phyloP scores from a whole-genome alignment of 2,888 invertebrate species.

The Torymus aiolomorphi region DNA sequence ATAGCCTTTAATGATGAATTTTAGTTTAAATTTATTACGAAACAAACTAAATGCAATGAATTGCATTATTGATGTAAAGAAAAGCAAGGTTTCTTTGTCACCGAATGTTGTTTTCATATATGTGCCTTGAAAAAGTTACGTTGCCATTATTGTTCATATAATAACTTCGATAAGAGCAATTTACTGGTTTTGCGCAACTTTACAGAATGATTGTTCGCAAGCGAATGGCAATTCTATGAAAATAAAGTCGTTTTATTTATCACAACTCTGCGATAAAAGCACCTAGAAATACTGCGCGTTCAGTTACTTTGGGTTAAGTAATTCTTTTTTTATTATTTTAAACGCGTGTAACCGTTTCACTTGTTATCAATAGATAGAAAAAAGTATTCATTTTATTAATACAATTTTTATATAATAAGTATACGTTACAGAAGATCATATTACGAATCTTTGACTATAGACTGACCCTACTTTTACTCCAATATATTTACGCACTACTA shows the following conservation, averaged over 20 bases:
- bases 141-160: conserved; percentile 14
- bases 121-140: conserved; percentile 5
- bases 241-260: conserved; percentile 12
- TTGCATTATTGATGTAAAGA: not conserved
- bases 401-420: too few species aligned
- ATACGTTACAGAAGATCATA: too few species aligned
- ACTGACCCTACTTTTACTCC: too few species aligned
- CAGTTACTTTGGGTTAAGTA: not conserved
- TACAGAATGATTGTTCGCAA: conserved; percentile 61
- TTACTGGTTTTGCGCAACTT: conserved; percentile 32
- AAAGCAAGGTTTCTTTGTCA: conserved; percentile 22
- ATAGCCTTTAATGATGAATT: too few species aligned
- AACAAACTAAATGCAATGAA: too few species aligned
- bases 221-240: conserved; percentile 33
- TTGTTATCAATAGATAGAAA: too few species aligned
- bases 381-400: too few species aligned
- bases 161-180: conserved; percentile 28
- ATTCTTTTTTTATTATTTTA: not conserved
- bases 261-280: conserved; percentile 14
- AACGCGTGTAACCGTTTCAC: too few species aligned
- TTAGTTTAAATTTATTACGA: too few species aligned
- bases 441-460: too few species aligned
- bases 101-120: not conserved
- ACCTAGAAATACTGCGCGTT: not conserved
- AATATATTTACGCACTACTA: too few species aligned